Base-by-base conservation (phyloP, 2,888 invertebrate genomes). In the Morpho achilles region DNA sequence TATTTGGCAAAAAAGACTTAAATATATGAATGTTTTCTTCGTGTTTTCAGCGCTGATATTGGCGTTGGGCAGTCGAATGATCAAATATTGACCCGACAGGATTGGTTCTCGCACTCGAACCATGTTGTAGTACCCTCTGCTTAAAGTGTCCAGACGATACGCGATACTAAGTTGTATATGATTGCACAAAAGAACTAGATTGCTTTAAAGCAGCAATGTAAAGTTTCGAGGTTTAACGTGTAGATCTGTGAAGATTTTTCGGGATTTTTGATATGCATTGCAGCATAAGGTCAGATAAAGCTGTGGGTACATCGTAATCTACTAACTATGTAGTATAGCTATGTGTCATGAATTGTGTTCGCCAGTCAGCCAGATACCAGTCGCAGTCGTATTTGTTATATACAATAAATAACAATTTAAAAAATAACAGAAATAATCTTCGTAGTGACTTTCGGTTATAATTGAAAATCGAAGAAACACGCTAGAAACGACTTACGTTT, bases 11-110 rank as follows among this genome's bases (percentile, higher is more conserved):
- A 32, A 32, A 32, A 2, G 3, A 32, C 32, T 32, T 32, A 45
- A 52, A 53, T 45, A 53, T 22, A 32, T 45, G 46, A 45, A 40
- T 46, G 46, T 53, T 41, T 46, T 41, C 7, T 47, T 8, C 53
- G 16, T 22, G 46, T 40, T 46, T 46, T 32, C 9, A 44, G 48
- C 16, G 23, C 16, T 46, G 58, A 58, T 55, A 58, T 61, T 58
- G 61, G 61, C 52, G 61, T 22, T 7, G 53, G 46, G 10, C 55
- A 55, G 52, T 45, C 58, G 42, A 52, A 54, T 49, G 49, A 51
- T 8, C 61, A 61, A 61, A 61, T 61, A 58, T 61, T 61, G 58
- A 58, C 61, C 44, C 51, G 23, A 44, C 49, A 47, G 46, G 53
- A 53, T 53, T 53, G 53, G 46, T 53, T 43, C 58, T 51, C 61